Evolutionary conservation across 1,140 invertebrate genomes (phyloP).

Genomic region (Nephotettix cincticeps): DNA sequence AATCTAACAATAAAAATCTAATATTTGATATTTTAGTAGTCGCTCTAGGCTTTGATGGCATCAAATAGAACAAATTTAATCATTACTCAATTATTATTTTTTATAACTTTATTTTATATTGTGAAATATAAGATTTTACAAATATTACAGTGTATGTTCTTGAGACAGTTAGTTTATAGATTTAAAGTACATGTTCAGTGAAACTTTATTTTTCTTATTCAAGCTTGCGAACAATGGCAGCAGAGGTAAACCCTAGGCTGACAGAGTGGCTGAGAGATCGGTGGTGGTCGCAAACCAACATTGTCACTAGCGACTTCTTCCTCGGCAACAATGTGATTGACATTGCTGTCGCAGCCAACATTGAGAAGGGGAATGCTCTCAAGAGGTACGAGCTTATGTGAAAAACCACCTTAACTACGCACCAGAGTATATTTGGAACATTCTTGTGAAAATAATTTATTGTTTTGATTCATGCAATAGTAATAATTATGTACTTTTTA

Average conservation of each 20-base stretch:
- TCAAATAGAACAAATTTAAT: too few species aligned
- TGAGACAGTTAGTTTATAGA: too few species aligned
- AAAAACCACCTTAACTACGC: background rate
- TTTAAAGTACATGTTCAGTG: too few species aligned
- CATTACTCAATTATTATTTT: too few species aligned
- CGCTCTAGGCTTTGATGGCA: too few species aligned
- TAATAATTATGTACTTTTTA: background rate
- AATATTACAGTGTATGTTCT: too few species aligned
- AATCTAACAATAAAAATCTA: too few species aligned
- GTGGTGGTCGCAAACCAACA: slow-evolving; percentile 67
- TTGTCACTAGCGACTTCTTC: slow-evolving; percentile 77
- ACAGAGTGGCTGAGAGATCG: slow-evolving; percentile 58
- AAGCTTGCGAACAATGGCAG: slow-evolving; percentile 67
- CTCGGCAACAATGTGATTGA: slow-evolving; percentile 73
- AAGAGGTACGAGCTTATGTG: slow-evolving; percentile 10
- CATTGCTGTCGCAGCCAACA: slow-evolving; percentile 49
- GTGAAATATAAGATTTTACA: too few species aligned
- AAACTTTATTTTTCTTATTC: slow-evolving; percentile 42
- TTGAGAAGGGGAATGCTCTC: slow-evolving; percentile 28
- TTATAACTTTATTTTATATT: too few species aligned
- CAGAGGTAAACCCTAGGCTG: slow-evolving; percentile 65
- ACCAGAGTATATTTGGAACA: background rate
- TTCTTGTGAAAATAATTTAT: too few species aligned
- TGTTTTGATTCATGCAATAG: background rate
- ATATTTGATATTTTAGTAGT: too few species aligned